Evolutionary conservation across 2,888 invertebrate species (phyloP).

Genomic region (Mylabris sibirica): DNA sequence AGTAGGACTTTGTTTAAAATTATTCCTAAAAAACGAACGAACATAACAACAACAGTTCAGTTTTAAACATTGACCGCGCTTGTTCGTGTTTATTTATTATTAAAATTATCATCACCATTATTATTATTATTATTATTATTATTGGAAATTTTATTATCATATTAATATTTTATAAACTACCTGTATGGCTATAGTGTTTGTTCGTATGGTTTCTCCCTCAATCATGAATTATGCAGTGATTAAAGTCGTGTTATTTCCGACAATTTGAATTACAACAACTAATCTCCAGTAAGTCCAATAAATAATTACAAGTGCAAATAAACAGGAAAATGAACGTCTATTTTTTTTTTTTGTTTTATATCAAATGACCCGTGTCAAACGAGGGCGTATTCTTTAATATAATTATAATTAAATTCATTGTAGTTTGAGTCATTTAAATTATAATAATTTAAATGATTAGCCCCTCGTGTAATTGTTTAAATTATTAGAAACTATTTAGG

Average conservation of each 20-base stretch:
- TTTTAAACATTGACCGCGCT: slow-evolving; percentile 46
- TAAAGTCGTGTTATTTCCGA: no score
- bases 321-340: neutral
- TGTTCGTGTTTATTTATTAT: slow-evolving; percentile 18
- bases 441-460: neutral
- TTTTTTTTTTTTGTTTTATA: neutral
- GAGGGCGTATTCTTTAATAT: slow-evolving; percentile 24
- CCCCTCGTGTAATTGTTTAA: neutral
- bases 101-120: neutral
- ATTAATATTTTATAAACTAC: neutral
- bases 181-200: neutral
- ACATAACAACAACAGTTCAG: slow-evolving; percentile 34
- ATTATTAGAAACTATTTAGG: neutral
- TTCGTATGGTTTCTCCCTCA: neutral
- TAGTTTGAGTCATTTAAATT: slow-evolving; percentile 13
- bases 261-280: no score
- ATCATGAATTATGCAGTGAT: no score
- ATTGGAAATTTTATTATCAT: neutral
- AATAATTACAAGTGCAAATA: neutral
- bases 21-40: slow-evolving; percentile 36
- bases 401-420: slow-evolving; percentile 26
- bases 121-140: neutral
- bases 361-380: slow-evolving; percentile 24
- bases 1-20: slow-evolving; percentile 39
- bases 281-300: neutral